Evolutionary conservation across 2,888 invertebrate genomes (phyloP).

Genomic region (Oligia latruncula): DNA sequence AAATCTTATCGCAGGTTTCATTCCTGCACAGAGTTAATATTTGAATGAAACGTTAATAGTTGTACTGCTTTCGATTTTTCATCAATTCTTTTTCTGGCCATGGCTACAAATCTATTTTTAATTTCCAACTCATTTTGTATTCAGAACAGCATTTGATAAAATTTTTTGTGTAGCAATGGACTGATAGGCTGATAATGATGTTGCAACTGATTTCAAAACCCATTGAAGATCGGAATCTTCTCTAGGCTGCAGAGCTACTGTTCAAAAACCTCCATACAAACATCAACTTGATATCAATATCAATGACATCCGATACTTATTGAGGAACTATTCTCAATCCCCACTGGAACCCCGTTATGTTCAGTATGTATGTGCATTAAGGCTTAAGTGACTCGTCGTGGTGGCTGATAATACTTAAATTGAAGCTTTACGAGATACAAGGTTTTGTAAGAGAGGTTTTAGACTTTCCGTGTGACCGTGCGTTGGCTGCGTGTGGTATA

Average conservation of each 20-base stretch:
- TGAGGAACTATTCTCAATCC: slow-evolving; percentile 40
- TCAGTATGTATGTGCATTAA: slow-evolving; percentile 67
- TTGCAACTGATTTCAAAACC: slow-evolving; percentile 1
- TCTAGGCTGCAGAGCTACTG: slow-evolving; percentile 22
- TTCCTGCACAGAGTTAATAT: too few species aligned
- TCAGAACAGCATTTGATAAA: neutral
- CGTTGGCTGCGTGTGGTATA: slow-evolving; percentile 31
- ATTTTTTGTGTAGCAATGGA: neutral
- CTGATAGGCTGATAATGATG: neutral
- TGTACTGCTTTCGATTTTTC: too few species aligned
- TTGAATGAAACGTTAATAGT: neutral
- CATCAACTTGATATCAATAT: slow-evolving; percentile 31
- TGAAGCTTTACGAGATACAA: slow-evolving; percentile 68
- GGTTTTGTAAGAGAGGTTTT: slow-evolving; percentile 69
- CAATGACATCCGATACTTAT: slow-evolving; percentile 48
- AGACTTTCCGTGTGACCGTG: slow-evolving; percentile 53
- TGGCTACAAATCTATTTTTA: neutral
- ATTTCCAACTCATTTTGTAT: neutral
- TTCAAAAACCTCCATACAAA: slow-evolving; percentile 11
- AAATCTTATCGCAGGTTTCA: neutral
- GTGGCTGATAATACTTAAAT: slow-evolving; percentile 72
- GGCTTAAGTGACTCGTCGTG: slow-evolving; percentile 73
- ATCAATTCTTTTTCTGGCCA: neutral
- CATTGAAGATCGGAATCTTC: slow-evolving; percentile 9
- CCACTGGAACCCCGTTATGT: slow-evolving; percentile 38